Evolutionary conservation across 2,113 vertebrate genomes (phyloP).

Genomic region (Triplophysa dalaica): DNA sequence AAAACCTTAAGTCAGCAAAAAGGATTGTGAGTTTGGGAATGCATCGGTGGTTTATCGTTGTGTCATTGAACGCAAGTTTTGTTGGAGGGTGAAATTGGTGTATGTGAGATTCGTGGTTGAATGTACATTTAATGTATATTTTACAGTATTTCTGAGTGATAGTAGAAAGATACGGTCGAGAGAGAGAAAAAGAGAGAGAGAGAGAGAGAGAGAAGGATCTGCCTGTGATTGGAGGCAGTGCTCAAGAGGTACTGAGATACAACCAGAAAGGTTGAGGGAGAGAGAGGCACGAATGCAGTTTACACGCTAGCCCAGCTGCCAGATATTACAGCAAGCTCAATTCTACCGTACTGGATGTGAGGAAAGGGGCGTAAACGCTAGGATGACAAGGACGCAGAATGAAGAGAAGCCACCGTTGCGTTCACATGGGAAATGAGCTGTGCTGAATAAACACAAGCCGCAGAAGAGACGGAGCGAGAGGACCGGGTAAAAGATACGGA

Average conservation of each 20-base stretch:
- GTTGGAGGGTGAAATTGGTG: not conserved
- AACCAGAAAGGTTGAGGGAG: not conserved
- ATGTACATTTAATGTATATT: conserved; percentile 40
- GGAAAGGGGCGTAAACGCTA: not conserved
- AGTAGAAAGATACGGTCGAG: not conserved
- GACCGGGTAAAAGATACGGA: not conserved
- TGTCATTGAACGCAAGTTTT: not conserved
- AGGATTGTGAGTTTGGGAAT: no score
- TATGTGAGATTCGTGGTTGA: not conserved
- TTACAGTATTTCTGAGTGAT: conserved; percentile 38
- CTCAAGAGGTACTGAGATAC: conserved; percentile 43
- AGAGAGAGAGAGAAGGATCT: not conserved
- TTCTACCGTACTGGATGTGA: not conserved
- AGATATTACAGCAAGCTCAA: conserved; percentile 30
- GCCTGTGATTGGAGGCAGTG: conserved; percentile 39
- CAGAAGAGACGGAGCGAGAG: conserved; percentile 30
- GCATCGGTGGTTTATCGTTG: not conserved
- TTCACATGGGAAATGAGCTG: conserved; percentile 27
- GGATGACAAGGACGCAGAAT: conserved; percentile 3
- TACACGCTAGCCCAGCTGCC: conserved; percentile 23
- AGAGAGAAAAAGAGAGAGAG: not conserved
- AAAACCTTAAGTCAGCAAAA: no score
- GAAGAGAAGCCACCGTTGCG: not conserved
- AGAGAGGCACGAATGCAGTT: conserved; percentile 35
- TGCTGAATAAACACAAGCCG: conserved; percentile 37